Evolutionary conservation across 1,140 invertebrate genomes (phyloP), one percentile per base, ranked within the genome.

Genomic region (Ceratitis capitata): DNA sequence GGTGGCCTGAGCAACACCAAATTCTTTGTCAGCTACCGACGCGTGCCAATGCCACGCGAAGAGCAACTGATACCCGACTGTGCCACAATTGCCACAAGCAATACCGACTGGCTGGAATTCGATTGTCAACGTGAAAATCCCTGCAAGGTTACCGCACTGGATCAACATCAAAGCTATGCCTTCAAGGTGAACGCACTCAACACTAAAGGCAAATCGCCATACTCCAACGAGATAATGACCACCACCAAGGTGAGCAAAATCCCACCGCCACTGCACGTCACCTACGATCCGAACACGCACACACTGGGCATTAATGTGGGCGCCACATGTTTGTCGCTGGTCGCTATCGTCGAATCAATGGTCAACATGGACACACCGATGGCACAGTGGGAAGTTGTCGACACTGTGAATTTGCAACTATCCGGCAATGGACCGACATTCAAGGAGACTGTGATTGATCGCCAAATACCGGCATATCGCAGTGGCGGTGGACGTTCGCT

Each of bases 181-280:
- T 97, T 97, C 89, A 97, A 96, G 94, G 95, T 97, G 29, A 97
- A 97, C 92, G 97, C 97, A 0, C 94, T 96, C 85, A 98, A 98
- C 89, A 95, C 95, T 0, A 96, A 96, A 90, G 96, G 96, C 12
- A 94, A 95, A 78, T 97, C 96, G 39, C 95, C 97, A 85, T 97
- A 96, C 89, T 98, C 97, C 0, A 95, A 96, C 85, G 96, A 97
- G 89, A 94, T 97, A 1, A 93, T 94, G 14, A 95, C 94, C 6
- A 95, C 95, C 1, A 98, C 97, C 0, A 95, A 96, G 84, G 96
- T 98, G 1, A 96, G 97, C 86, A 94, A 96, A 87, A 97, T 98
- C 29, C 95, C 97, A 1, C 92, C 95, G 0, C 96, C 97, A 0
- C 93, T 96, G 85, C 94, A 96, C 85, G 96, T 98, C 3, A 96